phyloP scores from a whole-genome alignment of 2,113 vertebrate species.

The Craseonycteris thonglongyai region DNA sequence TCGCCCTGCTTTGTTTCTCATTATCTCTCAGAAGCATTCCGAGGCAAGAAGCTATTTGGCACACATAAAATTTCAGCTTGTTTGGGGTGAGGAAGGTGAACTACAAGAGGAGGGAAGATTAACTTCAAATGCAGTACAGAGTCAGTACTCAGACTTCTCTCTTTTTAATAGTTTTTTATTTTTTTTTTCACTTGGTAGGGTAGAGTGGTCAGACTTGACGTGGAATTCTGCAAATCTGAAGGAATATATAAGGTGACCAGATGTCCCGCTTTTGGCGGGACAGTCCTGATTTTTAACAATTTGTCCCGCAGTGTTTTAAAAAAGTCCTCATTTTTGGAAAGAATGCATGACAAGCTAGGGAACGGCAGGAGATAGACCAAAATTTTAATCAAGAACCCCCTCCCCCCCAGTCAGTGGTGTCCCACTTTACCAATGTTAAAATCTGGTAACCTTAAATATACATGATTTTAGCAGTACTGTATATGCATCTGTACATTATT shows the following conservation, averaged over 20 bases:
- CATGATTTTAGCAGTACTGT: not conserved
- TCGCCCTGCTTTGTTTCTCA: constrained; percentile 48
- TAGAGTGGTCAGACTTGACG: not conserved
- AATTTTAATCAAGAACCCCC: too few species aligned
- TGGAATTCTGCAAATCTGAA: not conserved
- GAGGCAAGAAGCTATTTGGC: constrained; percentile 16
- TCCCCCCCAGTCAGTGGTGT: too few species aligned
- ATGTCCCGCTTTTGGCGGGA: too few species aligned
- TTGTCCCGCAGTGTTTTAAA: too few species aligned
- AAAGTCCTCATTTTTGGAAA: too few species aligned
- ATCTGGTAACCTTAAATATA: too few species aligned
- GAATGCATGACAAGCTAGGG: too few species aligned
- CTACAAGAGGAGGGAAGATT: not conserved
- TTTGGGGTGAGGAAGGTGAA: constrained; percentile 1
- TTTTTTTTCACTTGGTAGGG: not conserved
- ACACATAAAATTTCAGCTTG: constrained; percentile 17
- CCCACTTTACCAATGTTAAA: too few species aligned
- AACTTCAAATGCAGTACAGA: not conserved
- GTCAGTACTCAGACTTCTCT: not conserved
- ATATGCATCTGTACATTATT: not conserved
- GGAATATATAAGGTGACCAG: too few species aligned
- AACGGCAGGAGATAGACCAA: too few species aligned
- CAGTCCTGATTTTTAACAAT: too few species aligned
- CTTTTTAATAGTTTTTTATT: not conserved
- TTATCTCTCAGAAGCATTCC: constrained; percentile 48